These are phyloP conservation scores for Antedon mediterranea DNA, from an alignment of 53 echinoderm and acorn worm genomes.

Conservation along the genomic window DNA sequence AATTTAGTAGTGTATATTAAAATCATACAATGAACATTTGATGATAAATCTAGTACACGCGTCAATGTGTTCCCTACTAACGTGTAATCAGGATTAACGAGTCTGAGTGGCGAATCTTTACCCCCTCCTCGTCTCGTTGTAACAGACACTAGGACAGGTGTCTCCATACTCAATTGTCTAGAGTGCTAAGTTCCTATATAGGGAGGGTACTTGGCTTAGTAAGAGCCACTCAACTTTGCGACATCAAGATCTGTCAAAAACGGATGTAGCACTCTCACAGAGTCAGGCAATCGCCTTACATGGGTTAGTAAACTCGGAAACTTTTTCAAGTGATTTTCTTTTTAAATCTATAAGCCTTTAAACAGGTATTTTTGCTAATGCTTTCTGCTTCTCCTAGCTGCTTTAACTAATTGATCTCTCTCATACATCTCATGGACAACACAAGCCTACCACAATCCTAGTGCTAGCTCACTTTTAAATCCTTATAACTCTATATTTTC, in stretches of 20 bases:
- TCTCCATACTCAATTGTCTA: background rate
- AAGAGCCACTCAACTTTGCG: background rate
- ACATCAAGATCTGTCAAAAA: background rate
- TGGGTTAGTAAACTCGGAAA: background rate
- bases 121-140: background rate
- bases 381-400: background rate
- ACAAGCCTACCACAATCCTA: background rate
- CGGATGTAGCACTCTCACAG: background rate
- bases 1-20: background rate
- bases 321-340: background rate
- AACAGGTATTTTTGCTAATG: background rate
- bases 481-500: background rate
- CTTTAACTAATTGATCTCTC: background rate
- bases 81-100: background rate
- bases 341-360: background rate
- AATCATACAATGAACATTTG: background rate
- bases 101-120: background rate
- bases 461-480: background rate
- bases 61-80: background rate
- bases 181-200: background rate
- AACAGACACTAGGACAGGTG: background rate
- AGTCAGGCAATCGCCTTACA: background rate
- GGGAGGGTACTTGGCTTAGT: background rate
- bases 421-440: background rate
- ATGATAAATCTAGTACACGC: background rate